These are phyloP conservation scores for Mirza zaza DNA, from an alignment of 2,113 vertebrate genomes.

Conservation along the genomic window DNA sequence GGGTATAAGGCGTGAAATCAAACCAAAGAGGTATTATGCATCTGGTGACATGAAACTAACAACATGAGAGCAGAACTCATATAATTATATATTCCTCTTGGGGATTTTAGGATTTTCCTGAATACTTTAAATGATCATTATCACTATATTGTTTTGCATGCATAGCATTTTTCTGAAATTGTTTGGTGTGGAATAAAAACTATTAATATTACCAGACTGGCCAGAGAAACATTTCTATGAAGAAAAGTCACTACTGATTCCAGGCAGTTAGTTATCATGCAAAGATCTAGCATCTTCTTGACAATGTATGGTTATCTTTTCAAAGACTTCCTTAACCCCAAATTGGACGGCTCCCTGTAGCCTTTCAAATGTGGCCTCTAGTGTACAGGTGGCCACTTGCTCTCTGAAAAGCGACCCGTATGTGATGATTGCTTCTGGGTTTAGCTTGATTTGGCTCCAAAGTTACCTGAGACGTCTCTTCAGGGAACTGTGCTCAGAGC, in stretches of 20 bases:
- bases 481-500: not conserved
- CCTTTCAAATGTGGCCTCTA: conserved; percentile 60
- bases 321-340: conserved; percentile 53
- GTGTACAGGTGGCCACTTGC: not conserved
- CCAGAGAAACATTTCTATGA: conserved; percentile 59
- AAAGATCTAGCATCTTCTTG: conserved; percentile 49
- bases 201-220: conserved; percentile 37
- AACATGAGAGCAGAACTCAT: not conserved
- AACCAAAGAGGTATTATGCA: not conserved
- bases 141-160: conserved; percentile 51
- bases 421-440: conserved; percentile 29
- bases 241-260: conserved; percentile 32
- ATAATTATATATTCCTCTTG: conserved; percentile 54
- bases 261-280: conserved; percentile 3
- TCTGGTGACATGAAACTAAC: not conserved
- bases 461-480: conserved; percentile 37
- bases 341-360: not conserved
- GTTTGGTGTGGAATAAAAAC: conserved; percentile 55
- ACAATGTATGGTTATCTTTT: not conserved
- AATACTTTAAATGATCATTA: conserved; percentile 62
- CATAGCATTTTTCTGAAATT: conserved; percentile 45
- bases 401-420: conserved; percentile 53
- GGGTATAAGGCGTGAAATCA: not conserved
- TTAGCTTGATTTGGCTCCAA: not conserved
- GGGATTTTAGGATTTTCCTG: conserved; percentile 61